Evolutionary conservation across 2,113 vertebrate species (phyloP).

Genomic region (Pluvianellus socialis): DNA sequence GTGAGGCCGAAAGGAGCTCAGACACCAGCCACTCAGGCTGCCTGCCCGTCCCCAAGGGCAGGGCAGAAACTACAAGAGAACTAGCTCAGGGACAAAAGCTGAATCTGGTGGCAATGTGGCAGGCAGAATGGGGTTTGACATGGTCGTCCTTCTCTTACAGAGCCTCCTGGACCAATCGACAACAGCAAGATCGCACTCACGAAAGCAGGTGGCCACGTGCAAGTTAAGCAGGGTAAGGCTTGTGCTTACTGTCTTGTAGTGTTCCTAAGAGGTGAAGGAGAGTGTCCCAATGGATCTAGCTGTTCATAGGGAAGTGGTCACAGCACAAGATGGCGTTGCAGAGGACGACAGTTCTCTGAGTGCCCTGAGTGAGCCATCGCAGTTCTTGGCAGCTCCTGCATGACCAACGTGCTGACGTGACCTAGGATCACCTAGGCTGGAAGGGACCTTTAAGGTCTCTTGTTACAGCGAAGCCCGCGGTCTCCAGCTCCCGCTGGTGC

Average conservation of each 20-base stretch:
- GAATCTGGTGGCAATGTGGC: neutral
- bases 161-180: slow-evolving; percentile 93
- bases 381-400: neutral
- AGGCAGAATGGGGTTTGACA: neutral
- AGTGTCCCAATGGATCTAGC: neutral
- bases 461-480: neutral
- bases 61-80: neutral
- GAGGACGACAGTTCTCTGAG: neutral
- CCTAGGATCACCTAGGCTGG: too few species aligned
- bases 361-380: neutral
- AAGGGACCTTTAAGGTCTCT: neutral
- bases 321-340: neutral
- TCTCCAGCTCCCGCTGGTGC: neutral
- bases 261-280: neutral
- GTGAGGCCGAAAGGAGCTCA: neutral
- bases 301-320: accelerated
- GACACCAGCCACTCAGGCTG: neutral
- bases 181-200: slow-evolving; percentile 92
- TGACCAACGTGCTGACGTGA: neutral
- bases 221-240: slow-evolving; percentile 91
- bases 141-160: slow-evolving; percentile 61
- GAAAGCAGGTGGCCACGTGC: slow-evolving; percentile 89
- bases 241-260: neutral
- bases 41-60: neutral
- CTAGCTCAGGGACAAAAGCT: neutral